Base-by-base conservation (phyloP, 2,113 vertebrate species). In the Periophthalmodon schlosseri region DNA sequence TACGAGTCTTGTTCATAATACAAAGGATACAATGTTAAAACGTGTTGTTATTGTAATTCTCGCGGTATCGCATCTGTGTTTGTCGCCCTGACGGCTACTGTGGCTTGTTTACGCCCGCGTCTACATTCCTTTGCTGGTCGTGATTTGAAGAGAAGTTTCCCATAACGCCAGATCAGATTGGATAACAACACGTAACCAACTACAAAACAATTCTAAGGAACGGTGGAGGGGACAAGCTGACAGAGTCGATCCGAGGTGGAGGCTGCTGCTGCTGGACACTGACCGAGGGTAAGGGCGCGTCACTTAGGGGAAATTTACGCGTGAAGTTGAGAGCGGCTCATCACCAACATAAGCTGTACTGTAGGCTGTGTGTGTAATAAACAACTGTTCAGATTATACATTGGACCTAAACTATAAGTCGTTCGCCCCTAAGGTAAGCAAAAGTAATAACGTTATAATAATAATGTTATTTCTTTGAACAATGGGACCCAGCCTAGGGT, bases 71-170 rank as follows among this genome's bases (percentile, higher is more conserved):
- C 12, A 28, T 60, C 69, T 20, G 3, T 9, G 13, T 70, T 18
- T 34, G 23, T 44, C 18, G 44, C 20, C 16, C 60, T 39, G 52
- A 34, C 15, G 58, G 28, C 28, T 12, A 0, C 4, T 63, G 60
- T 20, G 69, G 34, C 11, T 44, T 61, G 79, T 15, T 69, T 77
- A 78, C 91, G 89, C 88, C 86, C 86, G 84, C 88, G 85, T 88
- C 89, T 81, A 89, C 89, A 90, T 92, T 92, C 91, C 88, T 90
- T 49, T 69, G 67, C 84, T 44, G 65, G 14, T 72, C 20, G 58
- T 77, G 85, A 87, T 90, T 86, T 79, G 80, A 80, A 73, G 77
- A 72, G 78, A 76, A 47, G 28, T 68, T 50, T 72, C 44, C 11
- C 33, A 23, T 15, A 54, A 0, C 2, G 0, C 34, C 4, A 0